Evolutionary conservation across 2,888 invertebrate species (phyloP), one percentile per base, ranked within the genome.

Genomic region (Hyalella azteca): DNA sequence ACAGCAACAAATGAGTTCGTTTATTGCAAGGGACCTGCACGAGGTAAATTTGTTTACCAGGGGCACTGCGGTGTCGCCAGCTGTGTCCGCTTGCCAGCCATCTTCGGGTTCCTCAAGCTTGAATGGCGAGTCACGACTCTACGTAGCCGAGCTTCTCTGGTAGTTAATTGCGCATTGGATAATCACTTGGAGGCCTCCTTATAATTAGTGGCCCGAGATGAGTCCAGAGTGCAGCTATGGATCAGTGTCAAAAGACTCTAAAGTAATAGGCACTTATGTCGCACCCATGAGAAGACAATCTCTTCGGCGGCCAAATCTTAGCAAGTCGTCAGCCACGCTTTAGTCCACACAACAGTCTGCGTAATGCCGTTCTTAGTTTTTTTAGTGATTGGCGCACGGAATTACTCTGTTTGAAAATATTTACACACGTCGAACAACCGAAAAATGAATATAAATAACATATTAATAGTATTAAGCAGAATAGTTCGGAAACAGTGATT

Each of bases 111-210:
- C n/a, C n/a, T n/a, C n/a, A n/a, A n/a, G n/a, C n/a, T 45, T 45
- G 45, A 45, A 45, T 1, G 19, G 13, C 45, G 19, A 45, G 45
- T 45, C 45, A 45, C 45, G 45, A 45, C 45, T 45, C 13, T 19
- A 11, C 45, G 45, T 19, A 15, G 19, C 45, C 45, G 11, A 45
- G 13, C 45, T 11, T 45, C 54, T 22, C n/a, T 19, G 9, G 54
- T 9, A 54, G 19, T 22, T 54, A 54, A 54, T 54, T 54, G 54
- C n/a, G 26, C 9, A 19, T 22, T 19, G 1, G 54, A 22, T 54
- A n/a, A 54, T 54, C 54, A 54, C n/a, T 54, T 54, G 15, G 26
- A 54, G 54, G n/a, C 54, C 54, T 54, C 54, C 54, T 54, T 54
- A 54, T 54, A 54, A 54, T 54, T 54, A 54, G 19, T 13, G 54